Conservation (phyloP, 2,113 vertebrate species). For the Tamias sibiricus region DNA sequence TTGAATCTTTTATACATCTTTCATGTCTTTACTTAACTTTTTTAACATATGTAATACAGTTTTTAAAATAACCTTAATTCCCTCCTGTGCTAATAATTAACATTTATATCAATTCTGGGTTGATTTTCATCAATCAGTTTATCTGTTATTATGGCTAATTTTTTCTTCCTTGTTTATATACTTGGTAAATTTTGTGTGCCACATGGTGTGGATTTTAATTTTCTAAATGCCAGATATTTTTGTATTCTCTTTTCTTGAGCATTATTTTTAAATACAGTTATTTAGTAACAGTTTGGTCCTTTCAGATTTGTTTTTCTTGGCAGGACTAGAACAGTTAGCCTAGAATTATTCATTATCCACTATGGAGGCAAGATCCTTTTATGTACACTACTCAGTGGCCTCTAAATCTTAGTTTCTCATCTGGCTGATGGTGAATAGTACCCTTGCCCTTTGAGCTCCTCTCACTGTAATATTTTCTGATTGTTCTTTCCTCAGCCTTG, state of each 20-base stretch:
- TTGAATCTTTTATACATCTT: background rate
- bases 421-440: background rate
- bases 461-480: background rate
- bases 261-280: background rate
- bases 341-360: background rate
- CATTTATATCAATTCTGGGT: background rate
- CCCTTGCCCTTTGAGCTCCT: background rate
- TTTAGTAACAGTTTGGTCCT: background rate
- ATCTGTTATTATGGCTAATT: background rate
- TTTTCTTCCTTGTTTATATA: background rate
- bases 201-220: background rate
- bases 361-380: background rate
- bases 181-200: background rate
- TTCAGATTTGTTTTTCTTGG: slow-evolving; percentile 9
- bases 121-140: background rate
- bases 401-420: background rate
- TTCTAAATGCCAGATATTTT: background rate
- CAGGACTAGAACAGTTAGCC: background rate
- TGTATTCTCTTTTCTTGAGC: background rate
- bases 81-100: background rate
- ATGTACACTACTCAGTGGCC: background rate
- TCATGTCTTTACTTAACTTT: background rate
- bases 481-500: background rate
- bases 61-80: slow-evolving; percentile 32
- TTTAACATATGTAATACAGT: background rate